Evolutionary conservation across 2,888 invertebrate species (phyloP).

Genomic region (Sphaerophoria taeniata): DNA sequence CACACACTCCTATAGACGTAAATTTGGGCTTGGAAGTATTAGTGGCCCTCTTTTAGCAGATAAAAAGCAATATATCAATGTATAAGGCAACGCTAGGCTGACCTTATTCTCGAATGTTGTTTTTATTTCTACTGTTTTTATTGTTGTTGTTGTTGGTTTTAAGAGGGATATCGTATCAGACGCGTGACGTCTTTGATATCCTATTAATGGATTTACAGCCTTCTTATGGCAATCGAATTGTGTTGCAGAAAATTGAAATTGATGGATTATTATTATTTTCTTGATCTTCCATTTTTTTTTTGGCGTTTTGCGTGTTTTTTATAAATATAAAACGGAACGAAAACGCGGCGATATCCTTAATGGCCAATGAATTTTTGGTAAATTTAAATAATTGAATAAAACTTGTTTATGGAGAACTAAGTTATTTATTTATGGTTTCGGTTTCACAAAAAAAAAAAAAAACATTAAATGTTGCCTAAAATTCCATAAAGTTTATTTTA

Average conservation of each 20-base stretch:
- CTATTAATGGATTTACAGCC: constrained; percentile 70
- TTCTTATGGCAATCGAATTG: constrained; percentile 67
- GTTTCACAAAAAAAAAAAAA: too few relatives aligned
- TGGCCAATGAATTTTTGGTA: neutral
- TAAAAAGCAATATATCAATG: constrained; percentile 66
- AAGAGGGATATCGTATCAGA: constrained; percentile 18
- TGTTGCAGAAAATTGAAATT: constrained; percentile 64
- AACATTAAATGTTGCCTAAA: too few relatives aligned
- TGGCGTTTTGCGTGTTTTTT: neutral
- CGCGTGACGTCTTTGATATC: constrained; percentile 61
- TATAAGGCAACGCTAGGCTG: constrained; percentile 54
- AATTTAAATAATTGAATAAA: neutral
- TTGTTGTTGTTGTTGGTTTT: constrained; percentile 11
- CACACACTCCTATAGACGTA: constrained; percentile 21
- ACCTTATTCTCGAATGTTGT: constrained; percentile 38
- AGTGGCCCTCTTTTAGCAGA: constrained; percentile 15
- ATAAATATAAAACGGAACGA: neutral
- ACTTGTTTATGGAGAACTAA: neutral
- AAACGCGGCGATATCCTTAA: constrained; percentile 8
- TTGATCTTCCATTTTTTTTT: neutral
- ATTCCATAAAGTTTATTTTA: too few relatives aligned
- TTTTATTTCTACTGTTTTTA: constrained; percentile 9
- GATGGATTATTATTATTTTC: constrained; percentile 45
- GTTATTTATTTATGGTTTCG: neutral
- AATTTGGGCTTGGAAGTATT: neutral